Percentiles rank a stretch among this genome's conserved stretches.
These are phyloP conservation scores for Philaethria dido DNA, from an alignment of 2,888 invertebrate species.

Conservation along the genomic window DNA sequence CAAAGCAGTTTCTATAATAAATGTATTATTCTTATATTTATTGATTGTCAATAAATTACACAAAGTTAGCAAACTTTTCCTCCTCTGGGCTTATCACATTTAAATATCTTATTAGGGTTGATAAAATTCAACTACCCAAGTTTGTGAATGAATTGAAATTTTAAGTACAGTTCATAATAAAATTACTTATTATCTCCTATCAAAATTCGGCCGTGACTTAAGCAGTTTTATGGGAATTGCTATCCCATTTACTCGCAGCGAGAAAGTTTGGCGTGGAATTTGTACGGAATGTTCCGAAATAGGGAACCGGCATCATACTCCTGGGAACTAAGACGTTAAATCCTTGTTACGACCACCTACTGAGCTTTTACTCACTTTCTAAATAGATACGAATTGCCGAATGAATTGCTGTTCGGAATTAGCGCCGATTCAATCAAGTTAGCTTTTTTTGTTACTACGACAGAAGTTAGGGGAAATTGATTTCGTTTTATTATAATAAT, in stretches of 20 bases:
- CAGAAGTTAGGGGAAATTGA: not conserved
- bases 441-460: not conserved
- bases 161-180: constrained; percentile 42
- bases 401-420: constrained; percentile 61
- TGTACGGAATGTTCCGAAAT: constrained; percentile 70
- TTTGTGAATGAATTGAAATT: constrained; percentile 42
- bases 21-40: constrained; percentile 6
- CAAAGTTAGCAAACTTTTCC: constrained; percentile 18
- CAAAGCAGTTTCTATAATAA: not conserved
- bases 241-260: constrained; percentile 52
- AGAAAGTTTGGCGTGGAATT: constrained; percentile 71
- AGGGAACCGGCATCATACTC: constrained; percentile 58
- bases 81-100: constrained; percentile 24
- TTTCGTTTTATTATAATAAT: too few relatives aligned
- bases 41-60: constrained; percentile 22
- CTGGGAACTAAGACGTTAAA: constrained; percentile 75
- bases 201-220: constrained; percentile 44
- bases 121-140: constrained; percentile 39
- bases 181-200: constrained; percentile 46
- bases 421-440: constrained; percentile 47
- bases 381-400: constrained; percentile 71
- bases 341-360: constrained; percentile 70
- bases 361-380: constrained; percentile 65
- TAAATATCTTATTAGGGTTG: constrained; percentile 29
- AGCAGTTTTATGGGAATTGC: constrained; percentile 51